These are phyloP conservation scores for Gasteruption jaculator DNA, from an alignment of 2,888 invertebrate genomes.

Conservation along the genomic window DNA sequence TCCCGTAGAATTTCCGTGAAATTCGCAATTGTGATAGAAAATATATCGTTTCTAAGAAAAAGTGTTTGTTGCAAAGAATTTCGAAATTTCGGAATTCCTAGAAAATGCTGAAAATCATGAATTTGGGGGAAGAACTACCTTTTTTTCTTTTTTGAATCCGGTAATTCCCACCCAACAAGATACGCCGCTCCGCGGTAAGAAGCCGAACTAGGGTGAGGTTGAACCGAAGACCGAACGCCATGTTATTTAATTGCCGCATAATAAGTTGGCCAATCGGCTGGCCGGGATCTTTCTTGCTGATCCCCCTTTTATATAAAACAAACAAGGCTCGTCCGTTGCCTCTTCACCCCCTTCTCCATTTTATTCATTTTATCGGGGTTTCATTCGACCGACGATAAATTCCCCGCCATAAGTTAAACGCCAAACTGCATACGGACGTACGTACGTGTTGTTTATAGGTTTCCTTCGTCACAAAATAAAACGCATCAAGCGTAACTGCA, in stretches of 20 bases:
- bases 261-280: slow-evolving; percentile 29
- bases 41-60: too few relatives aligned
- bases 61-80: too few relatives aligned
- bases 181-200: slow-evolving; percentile 31
- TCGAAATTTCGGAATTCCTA: too few relatives aligned
- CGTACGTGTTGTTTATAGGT: slow-evolving; percentile 1
- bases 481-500: too few relatives aligned
- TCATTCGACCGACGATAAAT: slow-evolving; percentile 5
- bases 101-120: too few relatives aligned
- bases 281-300: slow-evolving; percentile 7
- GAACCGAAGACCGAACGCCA: slow-evolving; percentile 28
- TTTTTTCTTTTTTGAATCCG: neutral
- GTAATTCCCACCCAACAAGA: slow-evolving; percentile 22
- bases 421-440: neutral
- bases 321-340: too few relatives aligned
- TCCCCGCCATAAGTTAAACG: neutral
- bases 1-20: too few relatives aligned
- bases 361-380: too few relatives aligned
- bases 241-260: slow-evolving; percentile 35
- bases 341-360: neutral
- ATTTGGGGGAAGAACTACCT: too few relatives aligned
- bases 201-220: slow-evolving; percentile 25
- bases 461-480: too few relatives aligned
- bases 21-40: too few relatives aligned
- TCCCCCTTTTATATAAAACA: too few relatives aligned